Evolutionary conservation across 2,113 vertebrate species (phyloP).

Genomic region (Austrofundulus limnaeus): DNA sequence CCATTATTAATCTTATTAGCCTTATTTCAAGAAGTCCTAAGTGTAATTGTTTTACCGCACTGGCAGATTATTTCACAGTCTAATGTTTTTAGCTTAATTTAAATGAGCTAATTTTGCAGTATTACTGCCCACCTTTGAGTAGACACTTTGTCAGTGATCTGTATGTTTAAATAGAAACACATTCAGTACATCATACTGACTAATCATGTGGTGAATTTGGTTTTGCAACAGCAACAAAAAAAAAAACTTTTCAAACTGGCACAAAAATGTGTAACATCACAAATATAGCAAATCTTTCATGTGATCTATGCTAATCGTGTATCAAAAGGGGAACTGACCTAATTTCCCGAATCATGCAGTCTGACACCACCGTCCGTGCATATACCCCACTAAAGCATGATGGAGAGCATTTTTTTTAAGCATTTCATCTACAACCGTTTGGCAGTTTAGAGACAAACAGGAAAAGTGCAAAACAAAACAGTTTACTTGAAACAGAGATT

Average conservation of each 20-base stretch:
- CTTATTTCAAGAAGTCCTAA: no score
- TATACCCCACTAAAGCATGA: background rate
- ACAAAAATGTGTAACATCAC: background rate
- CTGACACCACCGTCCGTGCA: constrained; percentile 2
- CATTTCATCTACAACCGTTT: background rate
- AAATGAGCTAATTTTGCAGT: no score
- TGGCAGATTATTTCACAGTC: no score
- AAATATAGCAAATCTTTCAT: constrained; percentile 3
- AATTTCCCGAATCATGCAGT: background rate
- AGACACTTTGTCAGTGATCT: background rate
- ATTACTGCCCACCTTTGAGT: no score
- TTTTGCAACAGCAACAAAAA: no score
- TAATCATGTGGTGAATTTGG: no score
- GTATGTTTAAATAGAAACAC: no score
- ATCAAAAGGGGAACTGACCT: background rate
- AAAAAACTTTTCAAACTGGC: background rate
- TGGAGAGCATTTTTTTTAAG: background rate
- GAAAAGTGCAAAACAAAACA: background rate
- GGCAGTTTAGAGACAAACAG: background rate
- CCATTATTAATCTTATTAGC: no score
- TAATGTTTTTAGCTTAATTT: no score
- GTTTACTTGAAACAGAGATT: background rate
- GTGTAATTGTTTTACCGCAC: no score
- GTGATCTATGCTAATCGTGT: background rate
- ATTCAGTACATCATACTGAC: background rate